Evolutionary conservation across 2,888 invertebrate species (phyloP).

Genomic region (Idaea straminata): DNA sequence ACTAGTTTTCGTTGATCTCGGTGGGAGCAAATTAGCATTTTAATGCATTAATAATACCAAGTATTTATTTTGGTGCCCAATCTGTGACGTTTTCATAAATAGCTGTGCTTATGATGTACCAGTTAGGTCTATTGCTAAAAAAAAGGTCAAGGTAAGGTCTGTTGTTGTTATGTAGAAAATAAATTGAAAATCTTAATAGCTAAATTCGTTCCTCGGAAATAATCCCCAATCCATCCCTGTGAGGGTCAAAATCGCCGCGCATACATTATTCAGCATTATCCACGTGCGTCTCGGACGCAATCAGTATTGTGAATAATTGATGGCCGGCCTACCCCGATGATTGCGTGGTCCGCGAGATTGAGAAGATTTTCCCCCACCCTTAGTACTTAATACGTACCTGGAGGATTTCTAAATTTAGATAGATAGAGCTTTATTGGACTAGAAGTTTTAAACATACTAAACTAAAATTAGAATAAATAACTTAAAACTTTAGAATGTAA

Average conservation of each 20-base stretch:
- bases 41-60: too few relatives aligned
- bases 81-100: too few relatives aligned
- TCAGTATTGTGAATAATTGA: conserved; percentile 79
- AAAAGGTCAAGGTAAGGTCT: too few relatives aligned
- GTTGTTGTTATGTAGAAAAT: too few relatives aligned
- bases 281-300: conserved; percentile 78
- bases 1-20: neutral
- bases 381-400: conserved; percentile 43
- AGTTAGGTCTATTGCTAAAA: too few relatives aligned
- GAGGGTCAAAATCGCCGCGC: conserved; percentile 55
- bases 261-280: conserved; percentile 72
- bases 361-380: conserved; percentile 54
- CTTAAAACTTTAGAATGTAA: too few relatives aligned
- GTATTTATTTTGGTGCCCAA: too few relatives aligned
- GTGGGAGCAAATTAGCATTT: too few relatives aligned
- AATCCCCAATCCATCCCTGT: conserved; percentile 45
- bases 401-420: neutral
- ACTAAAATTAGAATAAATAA: too few relatives aligned
- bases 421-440: too few relatives aligned
- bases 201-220: conserved; percentile 2
- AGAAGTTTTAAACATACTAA: too few relatives aligned
- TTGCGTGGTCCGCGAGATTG: conserved; percentile 72
- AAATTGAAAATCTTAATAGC: neutral
- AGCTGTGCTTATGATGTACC: too few relatives aligned
- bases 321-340: conserved; percentile 56